phyloP scores from a whole-genome alignment of 2,113 vertebrate species.

The Rattus rattus region DNA sequence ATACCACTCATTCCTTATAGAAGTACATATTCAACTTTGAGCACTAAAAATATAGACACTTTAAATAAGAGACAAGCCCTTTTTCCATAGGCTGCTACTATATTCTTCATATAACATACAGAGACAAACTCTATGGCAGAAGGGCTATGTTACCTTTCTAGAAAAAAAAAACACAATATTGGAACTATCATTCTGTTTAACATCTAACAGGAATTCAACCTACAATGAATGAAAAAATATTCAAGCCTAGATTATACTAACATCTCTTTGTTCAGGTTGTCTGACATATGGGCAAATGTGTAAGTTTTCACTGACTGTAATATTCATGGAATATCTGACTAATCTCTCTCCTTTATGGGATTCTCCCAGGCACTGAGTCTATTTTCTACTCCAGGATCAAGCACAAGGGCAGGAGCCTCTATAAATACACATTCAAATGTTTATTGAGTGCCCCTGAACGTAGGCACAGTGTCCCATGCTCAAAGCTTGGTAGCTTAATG shows the following conservation, averaged over 20 bases:
- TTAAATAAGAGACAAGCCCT: neutral
- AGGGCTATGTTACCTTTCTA: neutral
- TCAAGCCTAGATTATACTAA: neutral
- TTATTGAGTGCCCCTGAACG: neutral
- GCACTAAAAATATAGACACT: neutral
- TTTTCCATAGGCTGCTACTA: neutral
- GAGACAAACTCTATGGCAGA: neutral
- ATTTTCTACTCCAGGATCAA: neutral
- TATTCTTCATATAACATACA: neutral
- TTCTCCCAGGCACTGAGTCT: neutral
- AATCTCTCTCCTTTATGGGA: neutral
- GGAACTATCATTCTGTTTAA: neutral
- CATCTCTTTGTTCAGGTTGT: neutral
- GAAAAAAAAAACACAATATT: neutral
- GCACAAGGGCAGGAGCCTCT: neutral
- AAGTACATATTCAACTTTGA: neutral
- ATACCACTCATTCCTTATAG: neutral
- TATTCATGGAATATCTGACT: neutral
- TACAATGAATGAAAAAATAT: neutral
- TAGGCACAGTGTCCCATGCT: neutral
- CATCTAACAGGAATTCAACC: neutral
- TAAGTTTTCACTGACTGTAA: neutral
- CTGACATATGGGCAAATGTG: neutral
- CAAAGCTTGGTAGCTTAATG: neutral
- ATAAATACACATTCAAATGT: conserved; percentile 21